Conservation (phyloP, 2,888 invertebrate species). For the Quadriops clusia region DNA sequence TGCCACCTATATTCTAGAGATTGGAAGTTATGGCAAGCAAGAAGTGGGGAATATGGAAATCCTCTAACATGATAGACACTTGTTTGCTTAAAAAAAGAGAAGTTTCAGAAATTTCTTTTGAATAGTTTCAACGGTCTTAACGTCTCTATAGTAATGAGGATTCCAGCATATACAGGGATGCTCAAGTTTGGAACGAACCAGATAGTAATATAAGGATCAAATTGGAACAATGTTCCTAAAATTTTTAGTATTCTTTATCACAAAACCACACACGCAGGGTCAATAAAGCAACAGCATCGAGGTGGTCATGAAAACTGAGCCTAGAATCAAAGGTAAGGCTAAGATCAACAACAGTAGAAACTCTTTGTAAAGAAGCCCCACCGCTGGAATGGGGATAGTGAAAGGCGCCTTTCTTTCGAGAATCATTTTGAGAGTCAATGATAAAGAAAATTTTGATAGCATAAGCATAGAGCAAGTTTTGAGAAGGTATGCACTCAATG, state of each 20-base stretch:
- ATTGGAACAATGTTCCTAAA: background rate
- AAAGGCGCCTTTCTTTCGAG: background rate
- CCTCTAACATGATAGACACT: background rate
- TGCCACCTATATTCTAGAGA: too few species aligned
- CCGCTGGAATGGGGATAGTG: background rate
- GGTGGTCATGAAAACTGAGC: background rate
- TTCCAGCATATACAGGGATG: background rate
- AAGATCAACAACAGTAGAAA: background rate
- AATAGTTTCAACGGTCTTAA: background rate
- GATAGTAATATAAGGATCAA: background rate
- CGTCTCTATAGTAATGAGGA: too few species aligned
- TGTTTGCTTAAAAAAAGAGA: background rate
- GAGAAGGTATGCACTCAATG: background rate
- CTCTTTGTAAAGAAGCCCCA: background rate
- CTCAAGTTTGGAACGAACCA: background rate
- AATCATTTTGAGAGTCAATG: background rate
- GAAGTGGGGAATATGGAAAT: too few species aligned
- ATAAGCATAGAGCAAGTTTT: background rate
- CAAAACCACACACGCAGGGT: too few species aligned
- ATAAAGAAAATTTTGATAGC: constrained; percentile 1
- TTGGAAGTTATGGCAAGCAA: too few species aligned
- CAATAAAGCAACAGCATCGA: background rate
- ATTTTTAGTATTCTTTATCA: background rate
- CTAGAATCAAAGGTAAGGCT: background rate
- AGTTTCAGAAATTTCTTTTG: background rate